Conservation (phyloP, 2,797 vertebrate species). For the Chelidonichthys spinosus region DNA sequence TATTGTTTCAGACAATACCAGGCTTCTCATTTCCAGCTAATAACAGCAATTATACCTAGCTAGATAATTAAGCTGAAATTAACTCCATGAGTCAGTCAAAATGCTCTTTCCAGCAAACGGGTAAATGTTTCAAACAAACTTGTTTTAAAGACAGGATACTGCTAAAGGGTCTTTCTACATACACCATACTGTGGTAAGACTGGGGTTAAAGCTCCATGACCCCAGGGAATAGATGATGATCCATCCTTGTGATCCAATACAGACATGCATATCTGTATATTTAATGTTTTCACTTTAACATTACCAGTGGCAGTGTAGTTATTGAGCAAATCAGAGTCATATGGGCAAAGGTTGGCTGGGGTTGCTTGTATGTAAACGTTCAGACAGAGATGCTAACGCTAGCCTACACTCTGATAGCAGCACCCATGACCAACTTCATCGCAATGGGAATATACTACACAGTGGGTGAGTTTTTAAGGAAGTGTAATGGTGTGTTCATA, state of each 20-base stretch:
- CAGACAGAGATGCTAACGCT: not conserved
- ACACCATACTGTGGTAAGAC: not conserved
- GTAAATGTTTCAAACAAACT: not conserved
- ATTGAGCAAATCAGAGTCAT: not conserved
- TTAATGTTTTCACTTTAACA: constrained; percentile 5
- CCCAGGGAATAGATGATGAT: not conserved
- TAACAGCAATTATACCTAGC: not conserved
- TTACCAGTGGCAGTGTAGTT: not conserved
- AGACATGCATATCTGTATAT: not conserved
- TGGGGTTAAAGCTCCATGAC: not conserved
- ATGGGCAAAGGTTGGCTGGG: not conserved
- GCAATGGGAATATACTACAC: not conserved
- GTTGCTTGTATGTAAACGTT: not conserved
- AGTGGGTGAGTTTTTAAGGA: not conserved
- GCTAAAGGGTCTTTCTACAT: not conserved
- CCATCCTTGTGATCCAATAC: not conserved
- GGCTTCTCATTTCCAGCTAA: too few species aligned
- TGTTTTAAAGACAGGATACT: not conserved
- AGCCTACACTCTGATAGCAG: not conserved
- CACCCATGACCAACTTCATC: not conserved
- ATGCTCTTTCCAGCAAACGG: too few species aligned
- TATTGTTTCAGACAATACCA: too few species aligned
- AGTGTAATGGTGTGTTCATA: too few species aligned
- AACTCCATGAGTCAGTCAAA: not conserved
- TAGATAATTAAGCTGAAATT: not conserved